Base-by-base conservation (phyloP, 1,140 invertebrate species). In the Drosophila jambulina region DNA sequence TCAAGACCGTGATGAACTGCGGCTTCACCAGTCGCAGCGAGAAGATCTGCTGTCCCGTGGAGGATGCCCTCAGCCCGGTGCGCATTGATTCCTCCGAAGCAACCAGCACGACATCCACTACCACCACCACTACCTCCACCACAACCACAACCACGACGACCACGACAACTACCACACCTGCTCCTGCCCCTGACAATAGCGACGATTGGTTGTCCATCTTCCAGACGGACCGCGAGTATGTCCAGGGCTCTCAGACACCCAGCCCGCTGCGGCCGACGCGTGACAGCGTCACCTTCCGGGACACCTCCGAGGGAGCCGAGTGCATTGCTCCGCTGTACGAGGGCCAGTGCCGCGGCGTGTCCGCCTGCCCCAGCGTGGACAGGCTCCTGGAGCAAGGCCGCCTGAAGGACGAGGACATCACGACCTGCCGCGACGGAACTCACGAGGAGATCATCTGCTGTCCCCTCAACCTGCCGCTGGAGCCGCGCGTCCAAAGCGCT, bases 391-490 rank as follows among this genome's bases (percentile, higher is more conserved):
- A 13, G 2, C 85, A 88, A 63, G 42, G 58, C 0, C 81, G 84
- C 0, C 40, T 88, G 29, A n/a, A 48, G 25, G 81, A 90, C 9
- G 77, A 78, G 13, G 84, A 88, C 29, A 48, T 88, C 3, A 63
- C 53, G 0, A 90, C 80, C 0, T 88, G 84, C 4, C 58, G 64
- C 3, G 38, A 46, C 2, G 84, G 84, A 19, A 72, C 69, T 17
- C 13, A 27, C 4, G 84, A 88, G 69, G 84, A 88, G 69, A 81
- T 88, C 58, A 88, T 88, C 15, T 88, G 84, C 38, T 88, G 84
- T 23, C 84, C 84, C 2, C 27, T 32, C 9, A 60, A 61, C 17
- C 13, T 87, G 65, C 80, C 85, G 0, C 61, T 84, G 15, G 58
- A 65, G 48, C 65, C 85, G 5, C 80, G 85, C 0, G 51, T 48